Percentiles rank a stretch among this genome's conserved stretches.
Evolutionary conservation across 2,113 vertebrate species (phyloP).

Genomic region (Telmatochromis brichardi): DNA sequence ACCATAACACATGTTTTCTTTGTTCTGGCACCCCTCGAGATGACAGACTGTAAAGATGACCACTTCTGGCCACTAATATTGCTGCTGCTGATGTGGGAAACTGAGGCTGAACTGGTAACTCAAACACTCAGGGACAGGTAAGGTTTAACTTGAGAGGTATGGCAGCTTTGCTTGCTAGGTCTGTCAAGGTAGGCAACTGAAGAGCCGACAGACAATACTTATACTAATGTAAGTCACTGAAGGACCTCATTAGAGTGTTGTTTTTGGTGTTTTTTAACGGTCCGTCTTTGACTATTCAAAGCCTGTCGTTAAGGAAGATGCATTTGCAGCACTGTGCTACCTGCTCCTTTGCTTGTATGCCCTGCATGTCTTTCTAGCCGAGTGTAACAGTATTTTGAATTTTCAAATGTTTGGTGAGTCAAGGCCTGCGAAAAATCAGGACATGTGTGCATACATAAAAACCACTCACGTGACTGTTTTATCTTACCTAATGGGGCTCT

Average conservation of each 20-base stretch:
- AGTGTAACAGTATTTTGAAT: background rate
- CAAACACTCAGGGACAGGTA: background rate
- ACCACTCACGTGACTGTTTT: background rate
- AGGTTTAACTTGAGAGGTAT: background rate
- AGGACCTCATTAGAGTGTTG: background rate
- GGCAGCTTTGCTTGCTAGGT: background rate
- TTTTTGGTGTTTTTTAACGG: background rate
- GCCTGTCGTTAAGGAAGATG: background rate
- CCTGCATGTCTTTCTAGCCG: background rate
- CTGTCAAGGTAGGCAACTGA: background rate
- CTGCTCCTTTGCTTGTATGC: background rate
- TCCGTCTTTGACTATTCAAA: background rate
- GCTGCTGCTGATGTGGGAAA: background rate
- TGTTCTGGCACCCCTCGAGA: background rate
- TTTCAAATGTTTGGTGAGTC: background rate
- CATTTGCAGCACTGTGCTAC: background rate
- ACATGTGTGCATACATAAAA: background rate
- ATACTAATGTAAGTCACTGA: background rate
- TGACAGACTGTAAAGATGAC: background rate
- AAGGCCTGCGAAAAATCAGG: background rate
- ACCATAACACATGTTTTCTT: background rate
- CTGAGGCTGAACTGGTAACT: background rate
- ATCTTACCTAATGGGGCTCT: constrained; percentile 90
- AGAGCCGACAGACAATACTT: background rate
- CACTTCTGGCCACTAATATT: background rate